phyloP scores from a whole-genome alignment of 35 echinoderm and acorn worm genomes.

The Heliocidaris erythrogramma region DNA sequence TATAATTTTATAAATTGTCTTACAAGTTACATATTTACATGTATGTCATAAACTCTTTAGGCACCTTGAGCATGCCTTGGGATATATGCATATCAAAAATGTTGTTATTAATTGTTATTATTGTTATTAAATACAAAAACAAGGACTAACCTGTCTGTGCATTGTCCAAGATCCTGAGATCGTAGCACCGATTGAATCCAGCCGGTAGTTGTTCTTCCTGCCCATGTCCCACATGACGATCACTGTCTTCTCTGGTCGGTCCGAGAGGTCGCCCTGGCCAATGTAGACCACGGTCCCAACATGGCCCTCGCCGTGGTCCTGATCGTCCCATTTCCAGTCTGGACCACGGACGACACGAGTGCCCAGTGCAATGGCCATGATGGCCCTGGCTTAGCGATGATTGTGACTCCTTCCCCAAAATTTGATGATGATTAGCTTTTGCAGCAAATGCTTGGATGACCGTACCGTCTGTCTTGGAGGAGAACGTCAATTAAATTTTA shows the following conservation, averaged over 20 bases:
- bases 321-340: conserved; percentile 56
- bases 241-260: conserved; percentile 65
- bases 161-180: conserved; percentile 63
- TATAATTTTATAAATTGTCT: no score
- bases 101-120: no score
- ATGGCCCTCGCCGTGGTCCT: conserved; percentile 56
- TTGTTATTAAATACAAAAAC: no score
- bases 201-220: conserved; percentile 37
- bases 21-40: no score
- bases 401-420: neutral
- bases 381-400: neutral
- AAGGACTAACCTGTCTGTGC: conserved; percentile 49
- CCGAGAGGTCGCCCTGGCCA: conserved; percentile 50
- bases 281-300: conserved; percentile 52
- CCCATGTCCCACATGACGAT: conserved; percentile 64
- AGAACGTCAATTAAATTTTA: no score
- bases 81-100: no score
- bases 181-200: conserved; percentile 14
- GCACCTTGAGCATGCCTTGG: no score
- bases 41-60: no score
- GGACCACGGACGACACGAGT: conserved; percentile 67
- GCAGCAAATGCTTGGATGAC: neutral
- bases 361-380: conserved; percentile 25
- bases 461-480: no score
- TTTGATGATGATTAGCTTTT: neutral